Percentiles rank a stretch among this genome's conserved stretches.
phyloP scores from a whole-genome alignment of 2,888 invertebrate species.

The Spatulosminthurus flaviceps region DNA sequence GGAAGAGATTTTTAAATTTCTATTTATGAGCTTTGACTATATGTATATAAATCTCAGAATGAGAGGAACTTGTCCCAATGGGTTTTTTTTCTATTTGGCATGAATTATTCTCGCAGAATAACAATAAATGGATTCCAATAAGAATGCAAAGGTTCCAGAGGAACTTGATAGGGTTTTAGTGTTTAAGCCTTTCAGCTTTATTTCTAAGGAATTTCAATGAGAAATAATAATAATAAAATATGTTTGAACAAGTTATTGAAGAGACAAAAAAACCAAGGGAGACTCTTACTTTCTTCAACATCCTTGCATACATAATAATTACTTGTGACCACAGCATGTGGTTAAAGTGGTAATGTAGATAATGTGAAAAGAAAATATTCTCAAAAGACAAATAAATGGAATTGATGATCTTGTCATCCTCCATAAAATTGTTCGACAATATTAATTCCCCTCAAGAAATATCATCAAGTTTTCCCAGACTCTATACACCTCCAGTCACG shows the following conservation, averaged over 20 bases:
- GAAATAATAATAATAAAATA: too few relatives aligned
- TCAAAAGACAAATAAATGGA: slow-evolving; percentile 28
- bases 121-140: too few relatives aligned
- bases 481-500: slow-evolving; percentile 23
- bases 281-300: too few relatives aligned
- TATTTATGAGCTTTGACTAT: slow-evolving; percentile 2
- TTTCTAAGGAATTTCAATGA: too few relatives aligned
- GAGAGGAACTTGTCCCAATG: background rate
- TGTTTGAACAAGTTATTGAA: too few relatives aligned
- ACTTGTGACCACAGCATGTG: too few relatives aligned
- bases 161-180: background rate
- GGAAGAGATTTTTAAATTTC: too few relatives aligned
- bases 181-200: too few relatives aligned
- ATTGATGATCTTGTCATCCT: slow-evolving; percentile 43
- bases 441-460: background rate
- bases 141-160: background rate
- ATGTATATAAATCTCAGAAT: background rate
- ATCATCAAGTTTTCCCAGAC: background rate
- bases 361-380: background rate
- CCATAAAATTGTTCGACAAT: slow-evolving; percentile 9
- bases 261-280: too few relatives aligned
- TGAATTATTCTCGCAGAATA: too few relatives aligned
- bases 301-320: too few relatives aligned
- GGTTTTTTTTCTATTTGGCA: too few relatives aligned
- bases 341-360: slow-evolving; percentile 1